Evolutionary conservation across 2,888 invertebrate species (phyloP).

Genomic region (Girardia tigrina): DNA sequence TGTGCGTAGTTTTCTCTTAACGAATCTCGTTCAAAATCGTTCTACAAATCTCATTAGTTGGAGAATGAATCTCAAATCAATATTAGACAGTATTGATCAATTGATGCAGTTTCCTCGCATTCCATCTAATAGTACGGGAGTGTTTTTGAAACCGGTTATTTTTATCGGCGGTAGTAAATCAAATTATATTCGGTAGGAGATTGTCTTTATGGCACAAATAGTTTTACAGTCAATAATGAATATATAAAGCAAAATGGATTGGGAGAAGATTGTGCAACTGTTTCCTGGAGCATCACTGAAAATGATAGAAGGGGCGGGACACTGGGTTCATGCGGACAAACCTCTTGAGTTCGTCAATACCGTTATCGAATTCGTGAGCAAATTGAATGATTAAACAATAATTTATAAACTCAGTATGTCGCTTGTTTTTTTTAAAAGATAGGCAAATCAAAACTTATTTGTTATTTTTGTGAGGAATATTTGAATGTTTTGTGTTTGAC

Average conservation of each 20-base stretch:
- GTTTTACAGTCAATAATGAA: not conserved
- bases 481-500: no score
- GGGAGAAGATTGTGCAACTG: constrained; percentile 56
- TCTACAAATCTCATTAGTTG: not conserved
- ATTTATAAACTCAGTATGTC: no score
- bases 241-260: not conserved
- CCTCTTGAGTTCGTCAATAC: constrained; percentile 64
- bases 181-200: not conserved
- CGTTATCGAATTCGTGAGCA: no score
- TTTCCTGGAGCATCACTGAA: constrained; percentile 61
- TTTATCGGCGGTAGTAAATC: not conserved
- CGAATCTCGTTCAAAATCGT: constrained; percentile 8
- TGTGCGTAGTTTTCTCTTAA: constrained; percentile 14
- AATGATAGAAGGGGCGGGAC: constrained; percentile 66
- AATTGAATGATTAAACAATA: no score
- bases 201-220: not conserved
- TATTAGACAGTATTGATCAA: not conserved
- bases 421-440: no score
- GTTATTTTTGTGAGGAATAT: no score
- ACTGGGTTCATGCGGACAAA: constrained; percentile 77
- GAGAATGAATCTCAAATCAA: constrained; percentile 3
- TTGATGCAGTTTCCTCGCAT: not conserved
- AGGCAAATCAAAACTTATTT: no score
- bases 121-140: no score
- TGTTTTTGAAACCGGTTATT: not conserved